A percentile compares a stretch with the other conserved stretches of the same genome.
Conservation (phyloP, 2,888 invertebrate genomes). For the Aricia artaxerxes region DNA sequence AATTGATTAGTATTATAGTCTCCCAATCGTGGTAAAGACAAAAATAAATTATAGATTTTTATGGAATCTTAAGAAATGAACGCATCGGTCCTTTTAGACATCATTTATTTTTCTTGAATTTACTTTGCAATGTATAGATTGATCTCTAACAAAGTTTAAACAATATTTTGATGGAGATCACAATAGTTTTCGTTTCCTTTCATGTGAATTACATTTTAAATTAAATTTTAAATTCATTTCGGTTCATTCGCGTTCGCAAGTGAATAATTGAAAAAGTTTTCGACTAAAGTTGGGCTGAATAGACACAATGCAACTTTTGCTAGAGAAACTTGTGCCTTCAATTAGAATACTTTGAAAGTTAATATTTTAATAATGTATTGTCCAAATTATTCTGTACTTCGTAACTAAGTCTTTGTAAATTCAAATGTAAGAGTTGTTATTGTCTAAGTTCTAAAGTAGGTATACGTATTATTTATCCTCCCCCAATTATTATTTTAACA, state of each 20-base stretch:
- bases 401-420: not conserved
- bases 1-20: too few relatives aligned
- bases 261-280: conserved; percentile 27
- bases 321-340: not conserved
- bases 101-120: too few relatives aligned
- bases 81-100: too few relatives aligned
- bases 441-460: not conserved
- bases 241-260: not conserved
- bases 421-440: not conserved
- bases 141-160: not conserved
- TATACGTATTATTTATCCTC: too few relatives aligned
- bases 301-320: conserved; percentile 4
- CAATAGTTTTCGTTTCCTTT: not conserved
- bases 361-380: conserved; percentile 22
- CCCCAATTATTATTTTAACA: too few relatives aligned
- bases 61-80: too few relatives aligned
- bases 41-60: too few relatives aligned
- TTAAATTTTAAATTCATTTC: not conserved
- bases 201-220: not conserved
- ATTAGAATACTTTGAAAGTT: not conserved
- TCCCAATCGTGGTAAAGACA: too few relatives aligned
- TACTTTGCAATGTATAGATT: too few relatives aligned
- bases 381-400: conserved; percentile 3
- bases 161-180: not conserved
- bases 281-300: not conserved